Evolutionary conservation across 2,797 vertebrate genomes (phyloP), one percentile per base, ranked within the genome.

Genomic region (Premnoplex brunnescens): DNA sequence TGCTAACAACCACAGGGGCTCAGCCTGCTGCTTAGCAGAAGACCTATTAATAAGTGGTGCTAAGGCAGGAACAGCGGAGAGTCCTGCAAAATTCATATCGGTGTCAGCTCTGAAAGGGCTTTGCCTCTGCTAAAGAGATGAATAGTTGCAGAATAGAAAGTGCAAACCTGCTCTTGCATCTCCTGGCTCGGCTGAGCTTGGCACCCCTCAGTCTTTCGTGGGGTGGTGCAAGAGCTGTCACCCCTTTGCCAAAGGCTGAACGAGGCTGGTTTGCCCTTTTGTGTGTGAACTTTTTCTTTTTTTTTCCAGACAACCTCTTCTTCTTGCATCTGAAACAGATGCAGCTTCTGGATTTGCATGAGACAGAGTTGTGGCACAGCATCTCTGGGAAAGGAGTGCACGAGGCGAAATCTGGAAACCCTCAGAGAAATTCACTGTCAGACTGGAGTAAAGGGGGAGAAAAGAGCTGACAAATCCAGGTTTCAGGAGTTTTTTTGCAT

Each of bases 371-470:
- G 24, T 24, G 91, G 85, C 14, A 52, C 34, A 85, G 43, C 43
- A 91, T 46, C 44, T 22, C 80, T 63, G 69, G 80, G 44, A 63
- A 83, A 88, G 63, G 22, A 60, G 44, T 67, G 28, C 55, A 55
- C 37, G 78, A 81, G 36, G 55, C 41, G 78, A 28, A 71, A 79
- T 60, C 84, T 17, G 44, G 69, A 93, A 95, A 30, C 54, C 85
- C 68, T 92, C 72, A 13, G 59, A 96, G 96, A 97, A 97, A 95
- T 94, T 63, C 28, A 8, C 30, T 94, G 67, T 94, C 89, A 94
- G n/a, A 68, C 7, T 85, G 51, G 27, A 88, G 30, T 52, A 94
- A 93, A 81, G 36, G 7, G 1, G 3, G 0, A 13, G 46, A 22
- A 39, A 46, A 59, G 59, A 48, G 4, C 7, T 52, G 4, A 28